Base-by-base conservation (phyloP, 2,113 vertebrate species). In the Alces alces region DNA sequence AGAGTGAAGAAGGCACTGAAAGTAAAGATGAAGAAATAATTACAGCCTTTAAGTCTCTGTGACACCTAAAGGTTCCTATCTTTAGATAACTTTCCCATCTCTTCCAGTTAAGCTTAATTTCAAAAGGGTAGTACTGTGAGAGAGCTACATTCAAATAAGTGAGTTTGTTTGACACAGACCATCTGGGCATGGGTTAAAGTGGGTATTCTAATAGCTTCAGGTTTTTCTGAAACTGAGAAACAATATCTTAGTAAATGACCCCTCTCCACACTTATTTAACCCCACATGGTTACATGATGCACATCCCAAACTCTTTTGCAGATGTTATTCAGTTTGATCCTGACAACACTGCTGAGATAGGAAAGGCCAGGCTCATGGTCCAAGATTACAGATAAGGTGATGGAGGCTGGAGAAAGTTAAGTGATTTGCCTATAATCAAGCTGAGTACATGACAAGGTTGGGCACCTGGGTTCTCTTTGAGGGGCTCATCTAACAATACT, bases 11-110 rank as follows among this genome's bases (percentile, higher is more conserved):
- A 96, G 85, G 36, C 87, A 60, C 47, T 86, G 58, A 93, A 96
- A 96, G 58, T 55, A 50, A 91, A 76, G 93, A 70, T 96, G 91
- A 97, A 45, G 91, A 91, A 94, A 95, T 98, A 98, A 97, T 96
- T 96, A 89, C 17, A 61, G 93, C 87, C 85, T 97, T 95, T 82
- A 54, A 30, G 64, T 66, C 58, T 95, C 87, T 89, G 94, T 98
- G 96, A 97, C 54, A 97, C 76, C 76, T 91, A 93, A 95, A 91
- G 55, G 85, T 85, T 89, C 91, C 93, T 96, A 95, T 96, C 92
- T 96, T 97, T 94, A 97, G 94, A 96, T 86, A 94, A 97, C 85
- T 96, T 97, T 92, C 85, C 85, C 50, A 73, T 93, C 80, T 91
- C 92, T 95, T 97, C 47, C 64, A 95, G 55, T 93, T 88, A 96